Conservation (phyloP, 1,140 invertebrate genomes). For the Oppia nitens region DNA sequence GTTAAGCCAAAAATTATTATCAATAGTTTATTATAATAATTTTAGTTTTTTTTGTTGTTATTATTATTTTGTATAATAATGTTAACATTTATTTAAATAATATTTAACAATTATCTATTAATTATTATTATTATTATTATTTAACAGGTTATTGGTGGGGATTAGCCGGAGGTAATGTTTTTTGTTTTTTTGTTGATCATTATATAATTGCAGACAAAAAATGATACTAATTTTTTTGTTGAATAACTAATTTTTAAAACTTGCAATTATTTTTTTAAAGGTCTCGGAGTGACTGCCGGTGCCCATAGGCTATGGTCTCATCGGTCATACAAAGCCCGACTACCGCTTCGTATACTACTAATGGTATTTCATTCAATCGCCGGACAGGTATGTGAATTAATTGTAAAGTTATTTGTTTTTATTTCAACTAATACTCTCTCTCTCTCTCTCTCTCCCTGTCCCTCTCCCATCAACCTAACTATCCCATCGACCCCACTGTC, state of each 20-base stretch:
- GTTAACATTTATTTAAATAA: no score
- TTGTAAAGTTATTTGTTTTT: background rate
- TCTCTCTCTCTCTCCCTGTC: no score
- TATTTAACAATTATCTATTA: no score
- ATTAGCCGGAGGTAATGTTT: conserved; percentile 1
- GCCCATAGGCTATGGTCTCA: conserved; percentile 39
- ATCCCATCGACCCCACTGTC: no score
- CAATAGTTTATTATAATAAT: no score
- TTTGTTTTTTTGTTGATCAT: no score
- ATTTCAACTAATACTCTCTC: background rate
- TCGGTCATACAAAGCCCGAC: conserved; percentile 34
- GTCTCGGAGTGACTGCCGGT: conserved; percentile 44
- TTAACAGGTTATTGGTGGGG: background rate
- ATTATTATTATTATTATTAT: no score
- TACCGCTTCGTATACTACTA: conserved; percentile 31
- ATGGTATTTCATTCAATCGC: conserved; percentile 52
- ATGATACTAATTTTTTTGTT: background rate
- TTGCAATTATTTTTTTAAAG: background rate
- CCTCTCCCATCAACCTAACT: no score
- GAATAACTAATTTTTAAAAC: background rate
- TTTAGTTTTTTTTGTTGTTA: no score
- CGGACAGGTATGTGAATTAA: conserved; percentile 38
- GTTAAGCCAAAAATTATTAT: no score
- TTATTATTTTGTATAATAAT: no score
- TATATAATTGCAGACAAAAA: background rate